Evolutionary conservation across 2,113 vertebrate species (phyloP).

Genomic region (Drymodes brunneopygia): DNA sequence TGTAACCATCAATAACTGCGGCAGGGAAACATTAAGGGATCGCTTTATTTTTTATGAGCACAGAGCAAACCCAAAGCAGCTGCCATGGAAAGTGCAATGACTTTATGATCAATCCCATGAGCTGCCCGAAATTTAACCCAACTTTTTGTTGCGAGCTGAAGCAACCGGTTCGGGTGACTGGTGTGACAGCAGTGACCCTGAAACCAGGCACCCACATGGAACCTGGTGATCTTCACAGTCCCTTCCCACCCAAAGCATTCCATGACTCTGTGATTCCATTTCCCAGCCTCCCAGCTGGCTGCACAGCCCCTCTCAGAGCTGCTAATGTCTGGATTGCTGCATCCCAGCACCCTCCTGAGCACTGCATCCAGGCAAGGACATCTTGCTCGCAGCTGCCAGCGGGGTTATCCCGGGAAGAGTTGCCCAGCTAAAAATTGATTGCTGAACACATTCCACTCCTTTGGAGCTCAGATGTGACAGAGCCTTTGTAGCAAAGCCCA

Average conservation of each 20-base stretch:
- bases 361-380: neutral
- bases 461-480: slow-evolving; percentile 44
- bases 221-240: neutral
- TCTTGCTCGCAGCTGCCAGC: slow-evolving; percentile 48
- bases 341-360: neutral
- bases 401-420: neutral
- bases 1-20: neutral
- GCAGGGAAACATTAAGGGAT: neutral
- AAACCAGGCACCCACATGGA: neutral
- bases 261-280: neutral
- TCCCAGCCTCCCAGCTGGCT: neutral
- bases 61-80: slow-evolving; percentile 28
- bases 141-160: neutral
- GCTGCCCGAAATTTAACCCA: neutral
- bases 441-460: slow-evolving; percentile 39
- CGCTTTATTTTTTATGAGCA: neutral
- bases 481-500: slow-evolving; percentile 61
- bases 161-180: neutral
- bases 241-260: neutral
- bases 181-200: neutral
- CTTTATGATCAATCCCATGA: neutral
- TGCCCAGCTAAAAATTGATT: slow-evolving; percentile 25
- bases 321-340: neutral
- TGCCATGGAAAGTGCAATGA: slow-evolving; percentile 20
- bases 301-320: neutral